Conservation (phyloP, 1,140 invertebrate genomes). For the Ceratoteleas bidentatus region DNA sequence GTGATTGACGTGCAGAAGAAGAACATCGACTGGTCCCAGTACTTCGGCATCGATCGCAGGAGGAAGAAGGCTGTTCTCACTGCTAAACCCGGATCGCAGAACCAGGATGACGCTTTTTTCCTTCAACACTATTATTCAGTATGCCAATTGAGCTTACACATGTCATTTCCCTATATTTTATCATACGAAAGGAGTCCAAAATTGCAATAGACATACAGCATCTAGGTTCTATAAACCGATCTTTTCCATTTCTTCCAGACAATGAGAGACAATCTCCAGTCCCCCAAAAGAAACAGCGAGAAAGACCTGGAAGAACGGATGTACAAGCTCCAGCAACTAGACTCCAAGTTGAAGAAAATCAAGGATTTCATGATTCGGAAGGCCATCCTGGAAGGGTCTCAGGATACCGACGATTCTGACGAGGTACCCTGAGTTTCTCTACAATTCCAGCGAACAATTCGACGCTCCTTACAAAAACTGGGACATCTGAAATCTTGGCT, state of each 20-base stretch:
- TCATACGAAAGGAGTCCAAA: too few relatives aligned
- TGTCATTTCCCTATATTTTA: background rate
- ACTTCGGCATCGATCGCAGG: constrained; percentile 91
- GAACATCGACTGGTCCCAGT: constrained; percentile 91
- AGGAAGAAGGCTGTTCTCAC: constrained; percentile 83
- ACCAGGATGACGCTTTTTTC: constrained; percentile 83
- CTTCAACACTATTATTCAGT: constrained; percentile 81
- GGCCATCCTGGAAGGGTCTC: constrained; percentile 86
- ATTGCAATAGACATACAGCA: too few relatives aligned
- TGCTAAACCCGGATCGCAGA: constrained; percentile 72
- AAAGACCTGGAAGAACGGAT: constrained; percentile 67
- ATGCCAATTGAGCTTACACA: constrained; percentile 42
- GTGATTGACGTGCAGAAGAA: constrained; percentile 86
- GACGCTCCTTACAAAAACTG: too few relatives aligned
- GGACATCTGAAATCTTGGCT: too few relatives aligned
- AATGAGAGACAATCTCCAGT: constrained; percentile 75
- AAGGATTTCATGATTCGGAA: constrained; percentile 89
- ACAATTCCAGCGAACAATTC: too few relatives aligned
- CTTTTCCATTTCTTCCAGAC: constrained; percentile 62
- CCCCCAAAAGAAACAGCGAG: constrained; percentile 49
- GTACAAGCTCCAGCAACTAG: constrained; percentile 84
- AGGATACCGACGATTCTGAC: constrained; percentile 73
- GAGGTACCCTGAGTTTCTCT: too few relatives aligned
- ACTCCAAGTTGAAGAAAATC: constrained; percentile 86
- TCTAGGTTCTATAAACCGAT: too few relatives aligned